Evolutionary conservation across 2,888 invertebrate genomes (phyloP), one percentile per base, ranked within the genome.

Genomic region (Leptinotarsa peninsularis): DNA sequence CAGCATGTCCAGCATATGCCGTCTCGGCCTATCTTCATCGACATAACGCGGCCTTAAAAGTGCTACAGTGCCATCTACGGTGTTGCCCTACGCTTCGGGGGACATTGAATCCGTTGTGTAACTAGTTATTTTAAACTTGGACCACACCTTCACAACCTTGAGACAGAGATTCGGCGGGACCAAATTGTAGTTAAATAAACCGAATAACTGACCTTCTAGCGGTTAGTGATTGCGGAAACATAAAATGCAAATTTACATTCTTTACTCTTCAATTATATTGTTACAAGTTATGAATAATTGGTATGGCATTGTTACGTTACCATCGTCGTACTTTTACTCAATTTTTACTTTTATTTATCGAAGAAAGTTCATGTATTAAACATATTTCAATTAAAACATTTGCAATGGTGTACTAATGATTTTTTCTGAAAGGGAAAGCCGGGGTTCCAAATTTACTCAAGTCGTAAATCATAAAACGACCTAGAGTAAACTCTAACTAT

Each of bases 321-420:
- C 54, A 72, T 60, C 67, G 54, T 66, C 67, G 52, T 56, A 74
- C 74, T 74, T 74, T 74, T 74, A 74, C 74, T 70, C 66, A 66
- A 70, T 70, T 74, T 63, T 74, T 56, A 74, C 70, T 72, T 72
- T 72, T 72, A 66, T 52, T 66, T 18, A 27, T 18, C 49, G 49
- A 74, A 74, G 74, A 74, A 74, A 74, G 74, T 70, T 74, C 70
- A 74, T 74, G 70, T 56, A 74, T 74, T 56, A 74, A 66, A 54
- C 66, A 74, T 74, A 17, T 63, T 43, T 63, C 7, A 10, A 63
- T 63, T 43, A 63, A 63, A 63, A 27, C 10, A 27, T 60, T n/a
- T 23, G n/a, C 63, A 63, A 33, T 63, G n/a, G 33, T n/a, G 63
- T 63, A 63, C n/a, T 63, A 63, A 33, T 15, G 15, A 63, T n/a